Base-by-base conservation (phyloP, 2,888 invertebrate genomes). In the Dyspetes luteomarginatus region DNA sequence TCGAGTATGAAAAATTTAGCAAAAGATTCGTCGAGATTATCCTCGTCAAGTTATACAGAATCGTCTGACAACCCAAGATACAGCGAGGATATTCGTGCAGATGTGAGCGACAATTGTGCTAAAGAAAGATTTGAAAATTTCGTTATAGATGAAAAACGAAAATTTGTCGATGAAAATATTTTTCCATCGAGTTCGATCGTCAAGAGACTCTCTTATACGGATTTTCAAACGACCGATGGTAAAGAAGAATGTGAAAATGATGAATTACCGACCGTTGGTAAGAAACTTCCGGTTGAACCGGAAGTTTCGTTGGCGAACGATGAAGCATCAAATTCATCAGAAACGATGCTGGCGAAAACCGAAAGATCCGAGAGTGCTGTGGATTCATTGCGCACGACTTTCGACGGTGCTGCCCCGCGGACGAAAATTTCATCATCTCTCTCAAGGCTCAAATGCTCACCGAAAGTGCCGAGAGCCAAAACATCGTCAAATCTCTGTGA, bases 321-420 rank as follows among this genome's bases (percentile, higher is more conserved):
- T 17, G 28, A 19, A n/a, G 43, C 2, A 7, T 28, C 12, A 15
- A 55, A 56, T 19, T 36, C 48, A 7, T 73, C 72, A 0, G 41
- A 36, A 19, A 43, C 26, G n/a, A 55, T 41, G 5, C 7, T 71
- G 1, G 62, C 43, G 24, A 74, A 69, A 19, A 58, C 52, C 15
- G 81, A 78, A 41, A 84, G 75, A 78, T 84, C 84, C 5, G 84
- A 82, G 17, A 80, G 84, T 17, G 72, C 81, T 4, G 48, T 65
- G 45, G 68, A 82, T 72, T 9, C 50, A 1, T 22, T 58, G 22
- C 28, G 43, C n/a, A 52, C 41, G 26, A 19, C 26, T 3, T 56
- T 74, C 2, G 64, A 69, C 5, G 28, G 0, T 50, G 15, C 41
- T 15, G 3, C 56, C 2, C 4, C 52, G 3, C 48, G 58, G 24